These are phyloP conservation scores for Drosophila algonquin DNA, from an alignment of 2,888 invertebrate species.

Conservation along the genomic window DNA sequence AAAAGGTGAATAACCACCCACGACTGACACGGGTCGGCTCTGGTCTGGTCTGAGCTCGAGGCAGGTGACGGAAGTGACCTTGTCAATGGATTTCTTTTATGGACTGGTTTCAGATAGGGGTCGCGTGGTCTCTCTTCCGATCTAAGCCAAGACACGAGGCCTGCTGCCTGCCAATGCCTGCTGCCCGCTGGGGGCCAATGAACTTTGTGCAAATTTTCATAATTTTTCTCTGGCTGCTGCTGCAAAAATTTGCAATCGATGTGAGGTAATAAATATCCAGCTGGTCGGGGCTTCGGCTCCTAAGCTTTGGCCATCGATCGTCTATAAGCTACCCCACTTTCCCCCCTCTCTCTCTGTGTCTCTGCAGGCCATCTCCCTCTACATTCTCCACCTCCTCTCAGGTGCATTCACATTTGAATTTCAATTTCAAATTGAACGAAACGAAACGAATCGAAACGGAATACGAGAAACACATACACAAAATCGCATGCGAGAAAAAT, in stretches of 20 bases:
- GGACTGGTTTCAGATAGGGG: conserved; percentile 51
- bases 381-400: conserved; percentile 24
- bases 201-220: conserved; percentile 53
- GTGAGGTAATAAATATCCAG: conserved; percentile 78
- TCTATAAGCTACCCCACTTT: conserved; percentile 15
- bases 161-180: not conserved
- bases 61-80: conserved; percentile 74
- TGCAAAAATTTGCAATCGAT: conserved; percentile 64
- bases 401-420: conserved; percentile 67
- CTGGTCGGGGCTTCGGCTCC: conserved; percentile 56
- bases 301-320: conserved; percentile 60
- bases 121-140: conserved; percentile 11
- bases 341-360: not conserved
- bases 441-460: conserved; percentile 20
- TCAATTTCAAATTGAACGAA: conserved; percentile 66
- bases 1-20: conserved; percentile 76
- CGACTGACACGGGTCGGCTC: conserved; percentile 21
- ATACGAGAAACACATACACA: conserved; percentile 24
- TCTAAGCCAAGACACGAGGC: conserved; percentile 19
- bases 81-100: conserved; percentile 64
- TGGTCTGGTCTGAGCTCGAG: conserved; percentile 15
- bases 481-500: conserved; percentile 77
- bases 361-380: too few relatives aligned
- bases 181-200: conserved; percentile 30
- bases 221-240: conserved; percentile 44